Percentiles rank a stretch among this genome's conserved stretches.
Conservation (phyloP, 2,797 vertebrate genomes). For the Esox lucius region DNA sequence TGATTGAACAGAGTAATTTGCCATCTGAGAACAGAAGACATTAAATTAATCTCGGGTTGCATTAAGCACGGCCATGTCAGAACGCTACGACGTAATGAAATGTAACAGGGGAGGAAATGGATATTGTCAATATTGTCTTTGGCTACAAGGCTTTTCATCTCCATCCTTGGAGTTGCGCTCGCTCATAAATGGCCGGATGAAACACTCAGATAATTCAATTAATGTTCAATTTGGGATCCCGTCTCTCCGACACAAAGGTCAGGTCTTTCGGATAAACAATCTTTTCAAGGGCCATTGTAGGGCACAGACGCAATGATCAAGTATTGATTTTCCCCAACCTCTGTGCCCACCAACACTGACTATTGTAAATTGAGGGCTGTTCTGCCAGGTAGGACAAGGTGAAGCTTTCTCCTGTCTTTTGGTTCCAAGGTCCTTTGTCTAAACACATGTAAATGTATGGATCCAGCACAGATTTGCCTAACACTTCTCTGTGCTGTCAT, state of each 20-base stretch:
- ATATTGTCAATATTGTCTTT: slow-evolving; percentile 19
- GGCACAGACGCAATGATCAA: slow-evolving; percentile 37
- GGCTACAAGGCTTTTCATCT: slow-evolving; percentile 12
- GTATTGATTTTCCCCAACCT: slow-evolving; percentile 51
- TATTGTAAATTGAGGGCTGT: background rate
- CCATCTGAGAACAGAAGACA: slow-evolving; percentile 15
- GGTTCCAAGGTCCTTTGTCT: slow-evolving; percentile 43
- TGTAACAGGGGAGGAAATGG: slow-evolving; percentile 19
- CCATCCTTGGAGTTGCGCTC: slow-evolving; percentile 7
- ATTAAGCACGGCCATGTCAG: slow-evolving; percentile 16
- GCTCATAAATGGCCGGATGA: slow-evolving; percentile 27
- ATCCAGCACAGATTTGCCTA: slow-evolving; percentile 27
- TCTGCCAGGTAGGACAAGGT: slow-evolving; percentile 18
- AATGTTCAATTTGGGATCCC: slow-evolving; percentile 31
- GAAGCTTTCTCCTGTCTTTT: slow-evolving; percentile 28
- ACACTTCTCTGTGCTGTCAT: background rate
- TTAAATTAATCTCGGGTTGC: background rate
- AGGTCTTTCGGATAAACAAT: slow-evolving; percentile 38
- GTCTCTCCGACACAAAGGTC: slow-evolving; percentile 44
- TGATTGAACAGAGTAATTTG: slow-evolving; percentile 9
- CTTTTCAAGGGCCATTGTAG: slow-evolving; percentile 32
- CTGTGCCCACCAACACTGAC: slow-evolving; percentile 11
- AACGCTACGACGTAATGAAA: slow-evolving; percentile 24
- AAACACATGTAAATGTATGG: slow-evolving; percentile 41
- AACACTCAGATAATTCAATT: slow-evolving; percentile 38